Conservation (phyloP, 2,888 invertebrate genomes). For the Pogonocherus hispidulus region DNA sequence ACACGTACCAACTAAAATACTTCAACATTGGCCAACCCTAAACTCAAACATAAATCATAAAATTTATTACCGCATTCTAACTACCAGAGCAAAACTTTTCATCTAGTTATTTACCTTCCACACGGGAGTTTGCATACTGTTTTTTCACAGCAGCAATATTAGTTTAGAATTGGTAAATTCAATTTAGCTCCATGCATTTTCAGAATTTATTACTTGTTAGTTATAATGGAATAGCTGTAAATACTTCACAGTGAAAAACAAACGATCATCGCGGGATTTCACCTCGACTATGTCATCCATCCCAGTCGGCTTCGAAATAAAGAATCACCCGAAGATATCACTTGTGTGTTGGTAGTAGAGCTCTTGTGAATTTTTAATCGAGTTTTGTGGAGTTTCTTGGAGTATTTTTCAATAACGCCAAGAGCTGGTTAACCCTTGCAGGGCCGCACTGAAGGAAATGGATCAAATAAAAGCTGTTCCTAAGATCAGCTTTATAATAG, state of each 20-base stretch:
- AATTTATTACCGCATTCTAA: background rate
- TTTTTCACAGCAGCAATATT: conserved; percentile 24
- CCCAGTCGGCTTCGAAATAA: conserved; percentile 33
- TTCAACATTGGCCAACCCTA: background rate
- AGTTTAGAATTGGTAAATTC: conserved; percentile 46
- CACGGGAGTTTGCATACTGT: conserved; percentile 20
- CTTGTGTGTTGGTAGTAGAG: background rate
- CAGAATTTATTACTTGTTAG: conserved; percentile 54
- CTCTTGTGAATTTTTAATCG: conserved; percentile 13
- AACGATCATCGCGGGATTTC: conserved; percentile 59
- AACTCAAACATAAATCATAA: background rate
- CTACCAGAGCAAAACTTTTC: conserved; percentile 16
- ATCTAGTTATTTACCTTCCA: conserved; percentile 26
- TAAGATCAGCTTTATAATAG: too few relatives aligned
- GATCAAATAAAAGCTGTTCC: too few relatives aligned
- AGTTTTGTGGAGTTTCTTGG: background rate
- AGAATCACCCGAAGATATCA: background rate
- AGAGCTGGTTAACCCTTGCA: too few relatives aligned
- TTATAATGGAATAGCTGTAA: conserved; percentile 57
- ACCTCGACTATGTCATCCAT: conserved; percentile 55
- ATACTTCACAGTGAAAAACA: conserved; percentile 60
- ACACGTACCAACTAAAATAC: too few relatives aligned
- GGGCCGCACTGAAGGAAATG: too few relatives aligned
- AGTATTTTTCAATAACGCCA: conserved; percentile 18
- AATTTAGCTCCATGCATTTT: conserved; percentile 51